phyloP scores from a whole-genome alignment of 2,797 vertebrate species.

The Carcharodon carcharias region DNA sequence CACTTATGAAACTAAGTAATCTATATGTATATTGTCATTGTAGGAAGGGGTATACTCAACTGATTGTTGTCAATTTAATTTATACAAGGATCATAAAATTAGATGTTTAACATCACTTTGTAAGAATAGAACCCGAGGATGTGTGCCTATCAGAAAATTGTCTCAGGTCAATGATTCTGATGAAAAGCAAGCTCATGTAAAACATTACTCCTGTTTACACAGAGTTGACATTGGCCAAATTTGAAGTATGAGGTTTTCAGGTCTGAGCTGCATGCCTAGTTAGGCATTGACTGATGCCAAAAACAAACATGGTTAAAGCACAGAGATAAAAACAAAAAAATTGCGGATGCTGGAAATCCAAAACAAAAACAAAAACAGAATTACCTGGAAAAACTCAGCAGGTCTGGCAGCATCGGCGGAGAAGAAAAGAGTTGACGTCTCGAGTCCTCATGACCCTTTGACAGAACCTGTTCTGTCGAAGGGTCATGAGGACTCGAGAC shows the following conservation, averaged over 20 bases:
- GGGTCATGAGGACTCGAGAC: too few relatives aligned
- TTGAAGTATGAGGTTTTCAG: background rate
- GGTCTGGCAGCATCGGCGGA: too few relatives aligned
- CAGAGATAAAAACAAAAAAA: too few relatives aligned
- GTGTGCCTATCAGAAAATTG: background rate
- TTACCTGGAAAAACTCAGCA: too few relatives aligned
- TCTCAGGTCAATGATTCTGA: background rate
- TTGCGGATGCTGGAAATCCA: too few relatives aligned
- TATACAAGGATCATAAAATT: background rate
- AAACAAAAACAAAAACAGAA: too few relatives aligned
- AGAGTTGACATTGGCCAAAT: background rate
- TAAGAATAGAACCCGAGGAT: background rate
- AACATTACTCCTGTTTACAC: background rate
- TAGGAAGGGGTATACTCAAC: background rate
- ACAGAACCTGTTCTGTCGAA: too few relatives aligned
- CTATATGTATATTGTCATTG: background rate
- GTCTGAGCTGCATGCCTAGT: background rate
- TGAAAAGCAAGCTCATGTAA: background rate
- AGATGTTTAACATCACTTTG: background rate
- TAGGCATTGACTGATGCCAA: background rate
- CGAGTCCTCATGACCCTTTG: too few relatives aligned
- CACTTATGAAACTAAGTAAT: background rate
- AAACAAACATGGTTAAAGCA: background rate
- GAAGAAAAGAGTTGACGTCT: too few relatives aligned
- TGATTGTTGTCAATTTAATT: background rate